phyloP scores from a whole-genome alignment of 2,113 vertebrate species.

The Sylvilagus bachmani region DNA sequence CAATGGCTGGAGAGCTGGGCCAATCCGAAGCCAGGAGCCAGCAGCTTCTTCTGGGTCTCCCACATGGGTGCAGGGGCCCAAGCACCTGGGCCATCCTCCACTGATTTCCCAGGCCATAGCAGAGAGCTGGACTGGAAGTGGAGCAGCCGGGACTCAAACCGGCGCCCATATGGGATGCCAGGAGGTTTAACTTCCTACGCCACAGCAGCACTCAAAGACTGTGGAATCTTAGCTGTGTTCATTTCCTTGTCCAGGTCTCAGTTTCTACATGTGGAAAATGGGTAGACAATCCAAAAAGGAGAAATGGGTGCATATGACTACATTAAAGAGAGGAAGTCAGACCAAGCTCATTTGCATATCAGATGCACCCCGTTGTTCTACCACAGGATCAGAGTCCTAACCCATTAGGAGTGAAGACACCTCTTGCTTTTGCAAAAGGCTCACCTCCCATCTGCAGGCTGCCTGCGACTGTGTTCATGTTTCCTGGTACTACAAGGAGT shows the following conservation, averaged over 20 bases:
- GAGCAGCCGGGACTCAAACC: too few relatives aligned
- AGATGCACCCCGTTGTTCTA: background rate
- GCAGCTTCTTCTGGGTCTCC: too few relatives aligned
- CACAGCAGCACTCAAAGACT: too few relatives aligned
- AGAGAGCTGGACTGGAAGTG: too few relatives aligned
- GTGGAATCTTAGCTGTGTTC: background rate
- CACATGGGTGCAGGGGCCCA: too few relatives aligned
- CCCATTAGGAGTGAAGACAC: background rate
- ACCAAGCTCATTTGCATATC: background rate
- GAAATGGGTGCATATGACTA: background rate
- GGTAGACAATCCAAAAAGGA: background rate
- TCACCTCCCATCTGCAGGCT: background rate
- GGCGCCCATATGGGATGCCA: too few relatives aligned
- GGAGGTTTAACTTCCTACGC: too few relatives aligned
- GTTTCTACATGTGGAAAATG: constrained; percentile 15
- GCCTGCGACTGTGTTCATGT: background rate
- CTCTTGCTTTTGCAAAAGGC: background rate
- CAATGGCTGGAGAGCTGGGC: too few relatives aligned
- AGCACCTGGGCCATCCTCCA: too few relatives aligned
- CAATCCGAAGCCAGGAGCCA: too few relatives aligned
- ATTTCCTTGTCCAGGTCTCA: background rate
- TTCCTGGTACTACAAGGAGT: background rate
- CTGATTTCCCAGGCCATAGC: too few relatives aligned
- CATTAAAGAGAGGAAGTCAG: background rate
- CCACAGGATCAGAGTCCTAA: background rate